Conservation (phyloP, 2,888 invertebrate genomes). For the Ferrisia virgata region DNA sequence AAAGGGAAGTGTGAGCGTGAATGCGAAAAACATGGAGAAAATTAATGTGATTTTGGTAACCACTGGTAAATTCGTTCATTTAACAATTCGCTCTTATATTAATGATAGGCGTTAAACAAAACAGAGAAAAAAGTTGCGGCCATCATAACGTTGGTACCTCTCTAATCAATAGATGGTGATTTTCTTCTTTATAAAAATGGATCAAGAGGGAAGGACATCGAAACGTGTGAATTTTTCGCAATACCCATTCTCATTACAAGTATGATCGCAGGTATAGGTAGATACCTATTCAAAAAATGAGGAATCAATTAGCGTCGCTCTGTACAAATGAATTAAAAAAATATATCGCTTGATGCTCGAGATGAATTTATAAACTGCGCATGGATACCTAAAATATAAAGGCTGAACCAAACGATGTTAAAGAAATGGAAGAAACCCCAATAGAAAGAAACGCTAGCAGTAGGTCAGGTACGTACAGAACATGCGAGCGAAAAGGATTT, state of each 20-base stretch:
- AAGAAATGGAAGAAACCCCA: neutral
- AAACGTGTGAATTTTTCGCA: slow-evolving; percentile 22
- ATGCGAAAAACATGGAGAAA: neutral
- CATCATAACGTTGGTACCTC: neutral
- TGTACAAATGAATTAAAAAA: neutral
- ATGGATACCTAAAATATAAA: neutral
- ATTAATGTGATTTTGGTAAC: neutral
- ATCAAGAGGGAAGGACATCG: neutral
- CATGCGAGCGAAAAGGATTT: neutral
- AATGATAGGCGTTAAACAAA: neutral
- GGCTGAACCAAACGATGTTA: neutral
- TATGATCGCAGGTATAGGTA: neutral
- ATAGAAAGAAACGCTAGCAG: neutral
- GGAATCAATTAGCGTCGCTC: neutral
- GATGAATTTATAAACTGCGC: neutral
- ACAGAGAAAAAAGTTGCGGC: neutral
- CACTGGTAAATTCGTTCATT: neutral
- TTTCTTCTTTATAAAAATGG: neutral
- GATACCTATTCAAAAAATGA: neutral
- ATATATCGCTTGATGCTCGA: neutral
- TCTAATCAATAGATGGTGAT: neutral
- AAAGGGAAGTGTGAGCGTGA: neutral
- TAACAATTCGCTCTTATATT: neutral
- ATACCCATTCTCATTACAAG: neutral
- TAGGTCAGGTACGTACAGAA: no score